Percentiles rank a stretch among this genome's conserved stretches.
phyloP scores from a whole-genome alignment of 2,888 invertebrate genomes.

The Megastigmus dorsalis region DNA sequence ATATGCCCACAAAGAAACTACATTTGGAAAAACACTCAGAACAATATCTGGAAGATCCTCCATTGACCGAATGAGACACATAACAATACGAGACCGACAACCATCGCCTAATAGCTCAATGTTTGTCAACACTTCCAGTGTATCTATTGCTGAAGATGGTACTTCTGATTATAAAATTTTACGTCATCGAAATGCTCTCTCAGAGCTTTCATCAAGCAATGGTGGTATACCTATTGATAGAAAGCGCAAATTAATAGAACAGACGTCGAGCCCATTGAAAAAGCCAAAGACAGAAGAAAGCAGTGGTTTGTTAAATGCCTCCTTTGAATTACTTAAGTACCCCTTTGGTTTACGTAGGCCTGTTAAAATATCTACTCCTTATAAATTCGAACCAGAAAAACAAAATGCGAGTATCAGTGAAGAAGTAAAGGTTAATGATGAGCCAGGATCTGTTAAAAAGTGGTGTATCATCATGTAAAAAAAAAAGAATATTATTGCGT shows the following conservation, averaged over 20 bases:
- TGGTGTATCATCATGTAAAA: conserved; percentile 70
- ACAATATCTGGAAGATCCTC: conserved; percentile 69
- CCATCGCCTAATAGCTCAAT: conserved; percentile 70
- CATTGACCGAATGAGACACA: conserved; percentile 65
- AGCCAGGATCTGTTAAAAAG: conserved; percentile 58
- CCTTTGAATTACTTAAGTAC: conserved; percentile 63
- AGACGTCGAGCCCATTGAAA: conserved; percentile 57
- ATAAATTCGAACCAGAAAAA: conserved; percentile 60
- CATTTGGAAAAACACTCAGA: conserved; percentile 70
- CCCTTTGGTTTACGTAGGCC: conserved; percentile 62
- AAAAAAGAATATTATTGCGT: conserved; percentile 3
- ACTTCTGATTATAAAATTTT: conserved; percentile 59
- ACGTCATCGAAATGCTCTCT: conserved; percentile 59
- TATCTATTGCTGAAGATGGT: conserved; percentile 62
- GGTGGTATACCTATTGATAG: conserved; percentile 59
- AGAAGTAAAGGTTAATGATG: conserved; percentile 54
- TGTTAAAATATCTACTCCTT: conserved; percentile 65
- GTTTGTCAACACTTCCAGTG: conserved; percentile 68
- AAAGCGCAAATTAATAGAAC: conserved; percentile 64
- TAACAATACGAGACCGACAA: conserved; percentile 65
- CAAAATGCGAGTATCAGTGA: conserved; percentile 58
- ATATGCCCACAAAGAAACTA: conserved; percentile 59
- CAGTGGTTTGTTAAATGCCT: conserved; percentile 61
- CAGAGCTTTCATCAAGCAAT: conserved; percentile 58
- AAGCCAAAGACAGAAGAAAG: conserved; percentile 64